Percentiles rank a stretch among this genome's conserved stretches.
phyloP scores from a whole-genome alignment of 2,797 vertebrate genomes.

The Enteromius anoplus region DNA sequence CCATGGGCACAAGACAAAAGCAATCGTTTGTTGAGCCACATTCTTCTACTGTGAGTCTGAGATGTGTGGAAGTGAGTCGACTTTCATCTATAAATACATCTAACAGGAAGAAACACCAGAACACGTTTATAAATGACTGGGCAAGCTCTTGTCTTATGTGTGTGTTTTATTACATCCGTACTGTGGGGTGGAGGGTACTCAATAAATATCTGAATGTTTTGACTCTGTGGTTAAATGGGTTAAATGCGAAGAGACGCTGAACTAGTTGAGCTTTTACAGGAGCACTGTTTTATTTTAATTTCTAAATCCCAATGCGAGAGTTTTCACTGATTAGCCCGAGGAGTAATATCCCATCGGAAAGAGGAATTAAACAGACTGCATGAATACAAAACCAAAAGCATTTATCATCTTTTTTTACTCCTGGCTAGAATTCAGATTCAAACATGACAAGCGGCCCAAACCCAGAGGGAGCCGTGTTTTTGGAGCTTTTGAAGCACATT shows the following conservation, averaged over 20 bases:
- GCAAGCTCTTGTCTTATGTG: neutral
- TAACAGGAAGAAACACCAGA: neutral
- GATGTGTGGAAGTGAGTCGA: neutral
- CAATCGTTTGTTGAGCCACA: neutral
- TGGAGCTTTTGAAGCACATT: neutral
- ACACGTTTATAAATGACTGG: neutral
- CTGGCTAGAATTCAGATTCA: neutral
- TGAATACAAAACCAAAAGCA: neutral
- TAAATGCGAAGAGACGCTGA: neutral
- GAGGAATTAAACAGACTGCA: conserved; percentile 3
- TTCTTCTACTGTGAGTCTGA: neutral
- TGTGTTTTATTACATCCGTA: neutral
- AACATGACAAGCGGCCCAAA: neutral
- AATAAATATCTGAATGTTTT: neutral
- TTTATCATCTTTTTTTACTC: neutral
- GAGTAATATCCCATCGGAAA: neutral
- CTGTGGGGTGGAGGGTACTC: neutral
- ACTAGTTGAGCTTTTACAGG: neutral
- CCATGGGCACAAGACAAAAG: neutral
- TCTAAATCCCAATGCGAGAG: neutral
- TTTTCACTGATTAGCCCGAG: neutral
- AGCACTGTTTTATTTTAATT: neutral
- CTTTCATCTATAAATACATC: neutral
- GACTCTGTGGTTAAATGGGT: neutral
- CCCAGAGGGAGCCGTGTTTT: neutral